Base-by-base conservation (phyloP, 1,140 invertebrate species). In the Bombus consobrinus region DNA sequence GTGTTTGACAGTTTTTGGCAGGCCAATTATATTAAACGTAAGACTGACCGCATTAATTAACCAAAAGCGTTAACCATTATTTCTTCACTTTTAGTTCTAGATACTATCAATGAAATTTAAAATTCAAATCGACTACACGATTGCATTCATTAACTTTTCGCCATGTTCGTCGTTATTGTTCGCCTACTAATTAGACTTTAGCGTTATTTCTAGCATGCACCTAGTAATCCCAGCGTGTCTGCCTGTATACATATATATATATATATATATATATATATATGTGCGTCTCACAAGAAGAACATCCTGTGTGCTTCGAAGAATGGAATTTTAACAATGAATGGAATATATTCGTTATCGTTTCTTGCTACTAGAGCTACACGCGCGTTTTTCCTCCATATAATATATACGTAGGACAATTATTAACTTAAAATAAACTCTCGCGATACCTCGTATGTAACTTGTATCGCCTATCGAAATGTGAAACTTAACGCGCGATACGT, bases 101-200 rank as follows among this genome's bases (percentile, higher is more conserved):
- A 83, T 83, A 6, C 22, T 83, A 83, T 83, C 82, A n/a, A 78
- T 78, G 22, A n/a, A 71, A 83, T 83, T 78, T 83, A 41, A 77
- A 83, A 78, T 77, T 78, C 64, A 78, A 83, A 83, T 77, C 12
- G 41, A 62, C 32, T 68, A n/a, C 43, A 22, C 47, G 47, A 53
- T 43, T 69, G n/a, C 32, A 64, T 82, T 82, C 71, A 43, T 83
- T 83, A 83, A 69, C 37, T 69, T 83, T 76, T 78, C 64, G 25
- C 82, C 22, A 47, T 66, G 69, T 68, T 76, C 34, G 34, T 28
- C 47, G 64, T 68, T 83, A 78, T 83, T 78, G 82, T 77, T 83
- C 74, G 25, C 59, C 10, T 68, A 68, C 69, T 78, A 83, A 83
- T 83, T 83, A 83, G n/a, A 68, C 43, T 69, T 77, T 77, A 68